Evolutionary conservation across 2,888 invertebrate species (phyloP).

Genomic region (Aproaerema taeniolella): DNA sequence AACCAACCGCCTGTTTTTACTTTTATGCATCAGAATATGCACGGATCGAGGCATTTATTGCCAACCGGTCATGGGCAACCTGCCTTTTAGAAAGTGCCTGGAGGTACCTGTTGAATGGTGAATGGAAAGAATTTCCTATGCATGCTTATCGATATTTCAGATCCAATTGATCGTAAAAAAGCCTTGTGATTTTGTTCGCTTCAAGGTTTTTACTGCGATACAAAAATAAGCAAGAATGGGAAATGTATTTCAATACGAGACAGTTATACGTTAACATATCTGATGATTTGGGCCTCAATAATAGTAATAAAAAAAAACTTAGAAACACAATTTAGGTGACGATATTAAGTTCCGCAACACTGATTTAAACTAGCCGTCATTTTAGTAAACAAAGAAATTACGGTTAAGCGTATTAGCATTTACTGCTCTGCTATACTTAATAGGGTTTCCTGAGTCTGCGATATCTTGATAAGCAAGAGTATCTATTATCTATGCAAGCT

Average conservation of each 20-base stretch:
- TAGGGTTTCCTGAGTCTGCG: slow-evolving; percentile 7
- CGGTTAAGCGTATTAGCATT: slow-evolving; percentile 1
- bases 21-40: slow-evolving; percentile 21
- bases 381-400: slow-evolving; percentile 14
- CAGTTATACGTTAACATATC: too few species aligned
- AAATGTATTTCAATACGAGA: too few species aligned
- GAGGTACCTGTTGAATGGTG: not conserved
- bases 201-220: too few species aligned
- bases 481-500: slow-evolving; percentile 33
- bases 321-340: too few species aligned
- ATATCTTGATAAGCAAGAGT: slow-evolving; percentile 31
- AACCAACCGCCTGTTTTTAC: slow-evolving; percentile 13
- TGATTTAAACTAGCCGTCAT: too few species aligned
- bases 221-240: too few species aligned
- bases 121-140: not conserved
- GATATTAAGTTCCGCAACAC: too few species aligned
- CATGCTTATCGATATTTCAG: too few species aligned
- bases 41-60: slow-evolving; percentile 15
- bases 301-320: too few species aligned
- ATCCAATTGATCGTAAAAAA: too few species aligned
- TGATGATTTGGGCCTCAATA: too few species aligned
- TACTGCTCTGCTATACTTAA: not conserved
- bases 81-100: slow-evolving; percentile 14
- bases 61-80: slow-evolving; percentile 24
- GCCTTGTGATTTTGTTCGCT: too few species aligned